Evolutionary conservation across 2,888 invertebrate species (phyloP).

Genomic region (Aphidius colemani): DNA sequence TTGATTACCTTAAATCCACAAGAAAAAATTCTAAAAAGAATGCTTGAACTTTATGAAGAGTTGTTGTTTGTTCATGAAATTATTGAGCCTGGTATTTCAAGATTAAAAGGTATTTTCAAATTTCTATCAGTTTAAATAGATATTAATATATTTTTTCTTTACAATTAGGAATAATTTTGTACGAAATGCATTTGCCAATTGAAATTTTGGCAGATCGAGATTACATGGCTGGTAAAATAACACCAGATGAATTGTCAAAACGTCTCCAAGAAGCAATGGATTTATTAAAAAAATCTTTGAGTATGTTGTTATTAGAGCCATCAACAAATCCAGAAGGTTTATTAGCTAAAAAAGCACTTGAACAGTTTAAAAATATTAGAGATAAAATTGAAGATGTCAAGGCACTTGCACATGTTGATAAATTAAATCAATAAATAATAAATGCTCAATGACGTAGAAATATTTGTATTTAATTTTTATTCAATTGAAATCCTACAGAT

Average conservation of each 20-base stretch:
- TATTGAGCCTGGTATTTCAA: constrained; percentile 74
- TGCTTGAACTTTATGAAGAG: constrained; percentile 71
- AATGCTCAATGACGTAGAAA: neutral
- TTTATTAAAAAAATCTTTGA: constrained; percentile 67
- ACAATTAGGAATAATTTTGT: constrained; percentile 72
- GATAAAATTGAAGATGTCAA: constrained; percentile 59
- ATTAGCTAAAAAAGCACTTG: constrained; percentile 70
- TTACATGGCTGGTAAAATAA: constrained; percentile 67
- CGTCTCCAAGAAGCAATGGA: constrained; percentile 66
- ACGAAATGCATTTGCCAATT: constrained; percentile 74
- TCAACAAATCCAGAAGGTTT: constrained; percentile 74
- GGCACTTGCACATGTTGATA: constrained; percentile 25
- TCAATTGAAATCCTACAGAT: neutral
- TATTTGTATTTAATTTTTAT: neutral
- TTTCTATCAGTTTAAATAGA: neutral
- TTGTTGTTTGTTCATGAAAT: constrained; percentile 69
- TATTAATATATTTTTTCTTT: neutral
- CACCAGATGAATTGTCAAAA: constrained; percentile 63
- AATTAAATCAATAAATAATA: constrained; percentile 25
- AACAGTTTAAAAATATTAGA: constrained; percentile 67
- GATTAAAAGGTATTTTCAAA: constrained; percentile 65
- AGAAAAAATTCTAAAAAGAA: constrained; percentile 66
- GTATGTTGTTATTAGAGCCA: constrained; percentile 74
- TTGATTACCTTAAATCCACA: constrained; percentile 46
- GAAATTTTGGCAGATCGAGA: constrained; percentile 70